Conservation (phyloP, 2,888 invertebrate species). For the Tetropium fuscum region DNA sequence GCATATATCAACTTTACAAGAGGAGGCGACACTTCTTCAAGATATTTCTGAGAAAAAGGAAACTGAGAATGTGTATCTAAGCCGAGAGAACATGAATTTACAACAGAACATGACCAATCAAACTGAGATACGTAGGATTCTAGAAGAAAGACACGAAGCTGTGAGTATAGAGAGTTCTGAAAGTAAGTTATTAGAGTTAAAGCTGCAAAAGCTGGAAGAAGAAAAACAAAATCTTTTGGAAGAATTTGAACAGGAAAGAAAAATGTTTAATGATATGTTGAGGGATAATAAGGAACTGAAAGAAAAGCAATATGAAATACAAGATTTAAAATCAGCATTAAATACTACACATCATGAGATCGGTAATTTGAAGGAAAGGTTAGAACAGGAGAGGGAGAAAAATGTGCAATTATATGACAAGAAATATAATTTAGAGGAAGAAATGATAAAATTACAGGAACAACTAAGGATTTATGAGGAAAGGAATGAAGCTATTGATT, state of each 20-base stretch:
- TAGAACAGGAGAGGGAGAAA: conserved; percentile 37
- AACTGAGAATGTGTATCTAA: conserved; percentile 37
- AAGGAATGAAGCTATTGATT: conserved; percentile 38
- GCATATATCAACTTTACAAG: conserved; percentile 47
- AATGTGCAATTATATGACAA: conserved; percentile 31
- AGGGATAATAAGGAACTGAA: conserved; percentile 38
- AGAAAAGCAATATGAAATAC: conserved; percentile 36
- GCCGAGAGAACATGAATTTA: conserved; percentile 37
- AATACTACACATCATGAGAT: conserved; percentile 36
- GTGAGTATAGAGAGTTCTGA: conserved; percentile 41
- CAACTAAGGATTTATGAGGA: conserved; percentile 42
- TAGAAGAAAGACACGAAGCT: conserved; percentile 41
- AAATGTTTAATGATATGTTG: conserved; percentile 39
- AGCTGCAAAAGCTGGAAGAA: conserved; percentile 44
- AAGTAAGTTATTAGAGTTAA: conserved; percentile 38
- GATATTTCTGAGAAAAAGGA: conserved; percentile 45
- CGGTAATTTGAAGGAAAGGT: conserved; percentile 27
- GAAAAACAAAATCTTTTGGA: conserved; percentile 39
- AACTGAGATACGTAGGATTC: conserved; percentile 32
- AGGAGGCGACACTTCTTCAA: conserved; percentile 42
- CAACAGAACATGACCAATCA: conserved; percentile 36
- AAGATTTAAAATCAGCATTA: conserved; percentile 33
- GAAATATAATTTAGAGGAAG: conserved; percentile 38
- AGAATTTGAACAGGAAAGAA: conserved; percentile 41
- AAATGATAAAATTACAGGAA: conserved; percentile 41